Conservation (phyloP, 2,888 invertebrate species). For the Colletes collaris region DNA sequence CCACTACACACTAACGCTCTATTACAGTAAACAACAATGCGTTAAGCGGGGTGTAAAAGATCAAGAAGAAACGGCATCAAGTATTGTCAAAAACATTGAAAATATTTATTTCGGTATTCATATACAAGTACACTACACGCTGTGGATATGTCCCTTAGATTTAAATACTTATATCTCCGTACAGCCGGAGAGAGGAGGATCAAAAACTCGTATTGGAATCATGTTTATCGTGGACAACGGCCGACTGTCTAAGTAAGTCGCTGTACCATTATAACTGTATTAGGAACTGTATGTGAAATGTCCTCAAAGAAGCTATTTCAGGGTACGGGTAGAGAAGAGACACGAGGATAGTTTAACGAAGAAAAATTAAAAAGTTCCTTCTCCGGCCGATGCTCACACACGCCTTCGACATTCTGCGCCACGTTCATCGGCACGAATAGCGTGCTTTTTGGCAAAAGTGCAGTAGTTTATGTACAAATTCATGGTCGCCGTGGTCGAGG, state of each 20-base stretch:
- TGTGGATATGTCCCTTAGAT: slow-evolving; percentile 75
- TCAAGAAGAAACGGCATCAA: background rate
- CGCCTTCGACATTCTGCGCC: slow-evolving; percentile 52
- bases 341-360: slow-evolving; percentile 17
- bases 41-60: background rate
- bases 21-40: too few species aligned
- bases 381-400: slow-evolving; percentile 64
- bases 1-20: too few species aligned
- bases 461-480: slow-evolving; percentile 61
- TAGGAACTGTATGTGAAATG: slow-evolving; percentile 73
- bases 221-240: slow-evolving; percentile 57
- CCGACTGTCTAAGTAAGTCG: slow-evolving; percentile 64
- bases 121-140: slow-evolving; percentile 77
- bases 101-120: slow-evolving; percentile 77
- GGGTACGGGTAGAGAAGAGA: slow-evolving; percentile 28
- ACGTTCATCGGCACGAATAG: slow-evolving; percentile 51
- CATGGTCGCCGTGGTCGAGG: slow-evolving; percentile 42
- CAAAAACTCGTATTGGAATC: slow-evolving; percentile 65
- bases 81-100: slow-evolving; percentile 77
- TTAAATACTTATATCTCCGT: slow-evolving; percentile 74
- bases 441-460: slow-evolving; percentile 71
- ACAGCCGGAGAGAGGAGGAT: slow-evolving; percentile 72
- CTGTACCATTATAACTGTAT: slow-evolving; percentile 60
- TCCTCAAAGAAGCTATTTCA: slow-evolving; percentile 58
- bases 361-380: slow-evolving; percentile 52